A percentile compares a stretch with the other conserved stretches of the same genome.
phyloP scores from a whole-genome alignment of 2,888 invertebrate genomes.

The Villa cingulata region DNA sequence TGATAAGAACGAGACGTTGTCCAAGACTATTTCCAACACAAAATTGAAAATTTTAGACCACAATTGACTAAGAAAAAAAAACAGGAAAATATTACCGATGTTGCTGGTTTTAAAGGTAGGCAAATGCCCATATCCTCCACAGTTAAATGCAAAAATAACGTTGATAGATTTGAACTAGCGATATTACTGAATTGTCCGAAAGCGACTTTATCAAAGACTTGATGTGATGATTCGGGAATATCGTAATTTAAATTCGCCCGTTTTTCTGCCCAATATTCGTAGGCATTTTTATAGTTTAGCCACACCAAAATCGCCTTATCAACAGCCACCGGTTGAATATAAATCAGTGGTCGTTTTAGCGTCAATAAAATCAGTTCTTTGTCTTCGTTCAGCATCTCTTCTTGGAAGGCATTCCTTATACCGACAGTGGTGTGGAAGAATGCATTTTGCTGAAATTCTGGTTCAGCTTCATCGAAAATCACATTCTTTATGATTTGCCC shows the following conservation, averaged over 20 bases:
- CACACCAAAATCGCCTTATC: constrained; percentile 97
- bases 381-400: constrained; percentile 79
- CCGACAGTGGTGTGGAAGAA: constrained; percentile 94
- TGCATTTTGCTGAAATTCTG: constrained; percentile 95
- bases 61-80: no score
- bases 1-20: constrained; percentile 49
- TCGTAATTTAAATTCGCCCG: constrained; percentile 81
- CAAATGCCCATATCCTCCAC: constrained; percentile 96
- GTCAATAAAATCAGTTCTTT: constrained; percentile 83
- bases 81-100: constrained; percentile 39
- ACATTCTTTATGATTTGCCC: constrained; percentile 88
- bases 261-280: constrained; percentile 98
- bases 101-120: constrained; percentile 73
- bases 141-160: constrained; percentile 82
- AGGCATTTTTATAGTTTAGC: constrained; percentile 98
- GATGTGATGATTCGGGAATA: constrained; percentile 47
- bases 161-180: constrained; percentile 69
- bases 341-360: constrained; percentile 83
- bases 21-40: constrained; percentile 45
- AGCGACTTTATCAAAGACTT: constrained; percentile 55
- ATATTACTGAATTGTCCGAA: constrained; percentile 67
- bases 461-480: constrained; percentile 92
- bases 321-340: constrained; percentile 92
- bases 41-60: constrained; percentile 1
- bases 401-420: constrained; percentile 70